A percentile compares a stretch with the other conserved stretches of the same genome.
phyloP scores from a whole-genome alignment of 2,797 vertebrate species.

The Cercopithecus diana region DNA sequence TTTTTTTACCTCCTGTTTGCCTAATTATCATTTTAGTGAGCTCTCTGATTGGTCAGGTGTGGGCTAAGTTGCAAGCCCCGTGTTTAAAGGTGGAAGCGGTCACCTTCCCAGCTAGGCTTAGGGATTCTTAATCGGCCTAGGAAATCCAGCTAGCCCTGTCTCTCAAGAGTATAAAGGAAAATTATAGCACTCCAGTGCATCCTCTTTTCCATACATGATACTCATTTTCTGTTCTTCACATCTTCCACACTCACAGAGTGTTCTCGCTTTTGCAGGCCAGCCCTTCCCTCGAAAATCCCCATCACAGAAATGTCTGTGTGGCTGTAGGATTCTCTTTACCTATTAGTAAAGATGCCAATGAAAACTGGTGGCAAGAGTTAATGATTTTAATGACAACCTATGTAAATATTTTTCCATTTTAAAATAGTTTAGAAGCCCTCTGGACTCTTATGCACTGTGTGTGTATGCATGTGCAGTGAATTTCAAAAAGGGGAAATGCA shows the following conservation, averaged over 20 bases:
- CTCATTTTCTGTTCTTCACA: not conserved
- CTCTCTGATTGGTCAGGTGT: too few relatives aligned
- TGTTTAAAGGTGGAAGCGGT: too few relatives aligned
- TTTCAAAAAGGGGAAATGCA: not conserved
- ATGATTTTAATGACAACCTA: not conserved
- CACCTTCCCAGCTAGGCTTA: too few relatives aligned
- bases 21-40: too few relatives aligned
- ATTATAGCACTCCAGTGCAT: not conserved
- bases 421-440: not conserved
- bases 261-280: not conserved
- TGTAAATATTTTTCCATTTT: not conserved
- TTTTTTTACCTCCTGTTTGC: too few relatives aligned
- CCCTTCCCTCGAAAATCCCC: not conserved
- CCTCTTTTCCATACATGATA: not conserved
- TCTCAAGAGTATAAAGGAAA: not conserved
- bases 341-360: not conserved
- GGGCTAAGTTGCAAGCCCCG: too few relatives aligned
- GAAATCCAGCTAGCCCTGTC: too few relatives aligned
- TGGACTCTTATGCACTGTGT: not conserved
- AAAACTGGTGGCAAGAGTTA: not conserved
- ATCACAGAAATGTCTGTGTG: not conserved
- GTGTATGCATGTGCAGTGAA: not conserved
- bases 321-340: not conserved
- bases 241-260: not conserved
- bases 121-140: too few relatives aligned